These are phyloP conservation scores for Trichonephila clavata DNA, from an alignment of 1,140 invertebrate species.

Conservation along the genomic window DNA sequence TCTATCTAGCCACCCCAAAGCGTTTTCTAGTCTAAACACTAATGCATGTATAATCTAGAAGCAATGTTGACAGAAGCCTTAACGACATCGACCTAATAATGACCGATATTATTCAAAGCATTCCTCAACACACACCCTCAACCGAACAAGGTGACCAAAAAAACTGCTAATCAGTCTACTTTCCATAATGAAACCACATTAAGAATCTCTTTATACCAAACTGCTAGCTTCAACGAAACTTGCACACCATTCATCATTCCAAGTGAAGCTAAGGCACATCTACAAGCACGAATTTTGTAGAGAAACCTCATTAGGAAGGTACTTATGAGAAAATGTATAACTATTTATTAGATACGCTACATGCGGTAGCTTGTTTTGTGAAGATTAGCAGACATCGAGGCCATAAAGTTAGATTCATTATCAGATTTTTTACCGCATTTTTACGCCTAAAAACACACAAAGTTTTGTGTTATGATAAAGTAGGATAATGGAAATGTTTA, in stretches of 20 bases:
- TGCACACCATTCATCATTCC: background rate
- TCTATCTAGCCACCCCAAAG: no score
- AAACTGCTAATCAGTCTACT: background rate
- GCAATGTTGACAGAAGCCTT: background rate
- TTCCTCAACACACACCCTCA: background rate
- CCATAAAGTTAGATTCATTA: background rate
- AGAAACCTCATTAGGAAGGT: background rate
- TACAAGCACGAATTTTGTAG: background rate
- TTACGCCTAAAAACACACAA: background rate
- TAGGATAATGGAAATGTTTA: no score
- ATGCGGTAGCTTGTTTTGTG: background rate
- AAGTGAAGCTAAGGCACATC: background rate
- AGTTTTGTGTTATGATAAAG: background rate
- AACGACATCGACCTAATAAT: background rate
- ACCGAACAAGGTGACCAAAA: background rate
- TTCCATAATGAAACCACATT: conserved; percentile 21
- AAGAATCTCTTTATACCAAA: background rate
- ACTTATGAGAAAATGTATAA: background rate
- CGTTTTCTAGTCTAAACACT: no score
- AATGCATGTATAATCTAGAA: no score
- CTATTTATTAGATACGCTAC: conserved; percentile 18
- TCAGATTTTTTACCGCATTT: background rate
- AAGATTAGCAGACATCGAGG: background rate
- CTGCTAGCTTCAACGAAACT: background rate
- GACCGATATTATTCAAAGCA: conserved; percentile 25